These are phyloP conservation scores for Tridacna crocea DNA, from an alignment of 2,888 invertebrate genomes.

Conservation along the genomic window DNA sequence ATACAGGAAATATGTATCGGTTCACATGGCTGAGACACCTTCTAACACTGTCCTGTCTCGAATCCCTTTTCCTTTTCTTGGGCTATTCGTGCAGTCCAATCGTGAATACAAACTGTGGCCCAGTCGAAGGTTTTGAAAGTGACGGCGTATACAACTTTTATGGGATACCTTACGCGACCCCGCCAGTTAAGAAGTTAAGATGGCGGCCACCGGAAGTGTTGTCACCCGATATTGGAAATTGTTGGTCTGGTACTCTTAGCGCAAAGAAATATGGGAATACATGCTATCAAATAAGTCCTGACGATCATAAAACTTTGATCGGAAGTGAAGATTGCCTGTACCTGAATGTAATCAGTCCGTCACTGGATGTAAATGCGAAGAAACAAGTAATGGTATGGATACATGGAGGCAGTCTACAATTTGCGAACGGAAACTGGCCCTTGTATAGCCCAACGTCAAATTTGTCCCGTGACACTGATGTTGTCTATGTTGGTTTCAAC, in stretches of 20 bases:
- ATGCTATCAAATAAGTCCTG: constrained; percentile 63
- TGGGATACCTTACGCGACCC: constrained; percentile 73
- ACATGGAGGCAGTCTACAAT: constrained; percentile 77
- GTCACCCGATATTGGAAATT: constrained; percentile 48
- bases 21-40: too few relatives aligned
- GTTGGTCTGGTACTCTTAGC: constrained; percentile 66
- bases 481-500: constrained; percentile 94
- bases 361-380: constrained; percentile 62
- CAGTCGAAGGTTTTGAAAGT: constrained; percentile 58
- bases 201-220: constrained; percentile 66
- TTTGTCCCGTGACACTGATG: constrained; percentile 91
- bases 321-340: constrained; percentile 66
- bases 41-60: too few relatives aligned
- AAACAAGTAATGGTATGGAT: constrained; percentile 81
- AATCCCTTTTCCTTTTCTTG: neutral
- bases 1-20: too few relatives aligned
- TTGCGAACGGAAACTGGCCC: constrained; percentile 67
- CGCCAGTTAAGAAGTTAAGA: constrained; percentile 60
- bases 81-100: neutral
- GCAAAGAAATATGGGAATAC: constrained; percentile 62
- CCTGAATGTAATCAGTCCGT: constrained; percentile 78
- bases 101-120: constrained; percentile 65
- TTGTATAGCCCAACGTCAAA: constrained; percentile 88
- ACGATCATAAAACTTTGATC: constrained; percentile 44
- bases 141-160: constrained; percentile 62